Base-by-base conservation (phyloP, 2,113 vertebrate species). In the Chamaetylas fuelleborni region DNA sequence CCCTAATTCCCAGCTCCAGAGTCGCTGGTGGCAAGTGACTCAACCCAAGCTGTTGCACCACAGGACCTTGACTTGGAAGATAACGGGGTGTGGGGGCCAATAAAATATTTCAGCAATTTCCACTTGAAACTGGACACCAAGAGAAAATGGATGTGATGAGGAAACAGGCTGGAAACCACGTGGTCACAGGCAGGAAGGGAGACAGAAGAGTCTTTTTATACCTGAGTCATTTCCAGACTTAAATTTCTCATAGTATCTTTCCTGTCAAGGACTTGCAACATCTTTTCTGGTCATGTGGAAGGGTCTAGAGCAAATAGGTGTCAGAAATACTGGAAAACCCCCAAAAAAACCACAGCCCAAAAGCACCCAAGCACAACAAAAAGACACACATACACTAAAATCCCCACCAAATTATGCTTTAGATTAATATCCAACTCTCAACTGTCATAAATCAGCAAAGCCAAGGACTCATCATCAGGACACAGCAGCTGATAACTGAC, bases 31-130 rank as follows among this genome's bases (percentile, higher is more conserved):
- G 34, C 28, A 29, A 93, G 45, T 64, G 50, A 77, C 91, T 69
- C 62, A 86, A 36, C 16, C 38, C 19, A 0, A 62, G 57, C 1
- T 45, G 42, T 6, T 93, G 69, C 29, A 25, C 69, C 40, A 70
- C 43, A 64, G 92, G 76, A 51, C 69, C 0, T 60, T 84, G 92
- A 78, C 80, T 38, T 36, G 45, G 43, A 34, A 83, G 88, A 58
- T 56, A 77, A 70, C 0, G 0, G 22, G 5, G 5, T 1, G 6
- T 38, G 48, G 64, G 8, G 26, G 48, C 8, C 29, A 61, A 25
- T 36, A 38, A n/a, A 23, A 4, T 8, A 10, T 28, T 80, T 50
- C 50, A 88, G 69, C 33, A 72, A n/a, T 77, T 65, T 88, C 51
- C 62, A 57, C 51, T 29, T 28, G 51, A 38, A 80, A 38, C 6